Conservation (phyloP, 2,888 invertebrate species). For the Galerucella nymphaeae region DNA sequence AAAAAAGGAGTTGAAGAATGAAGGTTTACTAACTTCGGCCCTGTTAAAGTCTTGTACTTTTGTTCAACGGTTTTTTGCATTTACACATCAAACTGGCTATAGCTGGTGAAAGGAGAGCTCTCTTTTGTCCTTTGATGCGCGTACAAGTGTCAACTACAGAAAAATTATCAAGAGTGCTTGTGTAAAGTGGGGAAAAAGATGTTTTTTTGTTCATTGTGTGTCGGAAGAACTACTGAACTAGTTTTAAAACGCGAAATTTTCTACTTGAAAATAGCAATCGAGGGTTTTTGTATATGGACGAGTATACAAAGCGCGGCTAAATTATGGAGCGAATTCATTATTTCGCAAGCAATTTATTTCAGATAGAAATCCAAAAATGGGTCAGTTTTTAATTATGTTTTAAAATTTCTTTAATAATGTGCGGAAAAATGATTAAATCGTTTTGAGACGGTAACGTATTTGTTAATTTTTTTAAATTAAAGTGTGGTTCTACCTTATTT, state of each 20-base stretch:
- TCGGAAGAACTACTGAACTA: constrained; percentile 5
- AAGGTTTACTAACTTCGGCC: constrained; percentile 1
- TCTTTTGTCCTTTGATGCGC: constrained; percentile 27
- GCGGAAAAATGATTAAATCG: no score
- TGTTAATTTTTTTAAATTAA: no score
- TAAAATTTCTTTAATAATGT: no score
- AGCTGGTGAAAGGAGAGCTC: constrained; percentile 13
- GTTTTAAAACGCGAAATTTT: background rate
- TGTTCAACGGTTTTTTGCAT: constrained; percentile 43
- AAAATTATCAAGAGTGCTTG: constrained; percentile 17
- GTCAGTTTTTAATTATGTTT: background rate
- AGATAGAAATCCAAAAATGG: background rate
- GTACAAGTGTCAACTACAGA: constrained; percentile 32
- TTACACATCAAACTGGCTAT: constrained; percentile 43
- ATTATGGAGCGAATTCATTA: background rate
- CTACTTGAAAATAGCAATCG: background rate
- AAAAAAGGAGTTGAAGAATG: background rate
- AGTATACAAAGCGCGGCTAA: no score
- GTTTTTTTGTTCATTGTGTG: background rate
- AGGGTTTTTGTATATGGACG: background rate
- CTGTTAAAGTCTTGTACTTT: constrained; percentile 30
- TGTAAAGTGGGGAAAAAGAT: constrained; percentile 4
- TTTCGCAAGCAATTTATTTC: background rate
- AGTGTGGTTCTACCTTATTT: no score
- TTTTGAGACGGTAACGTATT: no score